Percentiles rank a stretch among this genome's conserved stretches.
These are phyloP conservation scores for Harmothoe impar DNA, from an alignment of 2,888 invertebrate genomes.

Conservation along the genomic window DNA sequence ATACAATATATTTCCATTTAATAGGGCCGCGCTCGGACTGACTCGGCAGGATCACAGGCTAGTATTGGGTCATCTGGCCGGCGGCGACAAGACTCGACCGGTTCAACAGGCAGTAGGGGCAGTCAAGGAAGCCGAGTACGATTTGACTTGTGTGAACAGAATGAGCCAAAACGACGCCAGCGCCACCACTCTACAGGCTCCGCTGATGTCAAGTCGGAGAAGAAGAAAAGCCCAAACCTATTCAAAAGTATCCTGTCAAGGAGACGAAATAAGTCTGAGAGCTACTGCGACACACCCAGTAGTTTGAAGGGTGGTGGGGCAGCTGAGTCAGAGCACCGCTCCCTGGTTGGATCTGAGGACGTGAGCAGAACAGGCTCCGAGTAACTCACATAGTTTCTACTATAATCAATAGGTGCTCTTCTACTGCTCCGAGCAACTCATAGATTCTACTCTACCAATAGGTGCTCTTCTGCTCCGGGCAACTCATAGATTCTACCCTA, in stretches of 20 bases:
- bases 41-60: constrained; percentile 8
- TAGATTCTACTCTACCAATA: too few species aligned
- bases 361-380: background rate
- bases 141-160: background rate
- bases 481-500: too few species aligned
- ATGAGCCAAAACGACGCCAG: background rate
- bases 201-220: background rate
- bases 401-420: too few species aligned
- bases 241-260: constrained; percentile 42
- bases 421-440: too few species aligned
- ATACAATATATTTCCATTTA: background rate
- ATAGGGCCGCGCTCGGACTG: background rate
- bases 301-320: background rate
- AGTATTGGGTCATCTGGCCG: background rate
- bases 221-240: background rate
- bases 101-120: constrained; percentile 9
- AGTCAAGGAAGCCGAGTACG: background rate
- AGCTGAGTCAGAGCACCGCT: background rate
- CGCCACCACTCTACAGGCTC: constrained; percentile 50
- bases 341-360: background rate
- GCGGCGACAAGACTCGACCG: background rate
- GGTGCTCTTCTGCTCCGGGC: too few species aligned
- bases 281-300: background rate
- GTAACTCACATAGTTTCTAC: background rate
- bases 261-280: constrained; percentile 20